phyloP scores from a whole-genome alignment of 1,140 invertebrate species.

The Littorina saxatilis region DNA sequence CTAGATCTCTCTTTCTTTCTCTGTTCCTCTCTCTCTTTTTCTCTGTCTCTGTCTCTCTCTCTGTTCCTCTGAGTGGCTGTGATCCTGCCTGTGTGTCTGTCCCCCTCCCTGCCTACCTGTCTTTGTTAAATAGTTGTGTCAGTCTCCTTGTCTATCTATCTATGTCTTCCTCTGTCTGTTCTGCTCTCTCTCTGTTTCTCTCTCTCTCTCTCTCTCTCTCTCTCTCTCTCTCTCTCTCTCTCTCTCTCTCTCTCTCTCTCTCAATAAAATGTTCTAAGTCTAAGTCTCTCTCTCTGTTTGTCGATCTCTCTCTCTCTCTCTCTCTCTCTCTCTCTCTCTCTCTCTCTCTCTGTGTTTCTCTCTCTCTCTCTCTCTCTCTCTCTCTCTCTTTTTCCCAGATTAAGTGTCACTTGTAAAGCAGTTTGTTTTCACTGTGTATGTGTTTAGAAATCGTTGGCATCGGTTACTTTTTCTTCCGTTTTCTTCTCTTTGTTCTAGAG shows the following conservation, averaged over 20 bases:
- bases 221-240: neutral
- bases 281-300: too few species aligned
- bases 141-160: neutral
- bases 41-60: neutral
- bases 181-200: neutral
- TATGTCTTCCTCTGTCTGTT: neutral
- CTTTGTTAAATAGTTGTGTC: too few species aligned
- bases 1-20: too few species aligned
- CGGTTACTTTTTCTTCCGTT: too few species aligned
- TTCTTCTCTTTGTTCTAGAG: too few species aligned
- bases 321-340: neutral
- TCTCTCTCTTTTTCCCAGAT: neutral
- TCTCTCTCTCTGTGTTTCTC: too few species aligned
- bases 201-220: conserved; percentile 1
- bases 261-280: too few species aligned
- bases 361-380: neutral
- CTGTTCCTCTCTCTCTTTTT: neutral
- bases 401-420: too few species aligned
- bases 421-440: too few species aligned
- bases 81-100: neutral
- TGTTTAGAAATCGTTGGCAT: too few species aligned
- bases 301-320: too few species aligned
- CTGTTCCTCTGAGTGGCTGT: neutral
- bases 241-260: neutral
- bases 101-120: too few species aligned